Base-by-base conservation (phyloP, 2,888 invertebrate species). In the Corbicula japonica region DNA sequence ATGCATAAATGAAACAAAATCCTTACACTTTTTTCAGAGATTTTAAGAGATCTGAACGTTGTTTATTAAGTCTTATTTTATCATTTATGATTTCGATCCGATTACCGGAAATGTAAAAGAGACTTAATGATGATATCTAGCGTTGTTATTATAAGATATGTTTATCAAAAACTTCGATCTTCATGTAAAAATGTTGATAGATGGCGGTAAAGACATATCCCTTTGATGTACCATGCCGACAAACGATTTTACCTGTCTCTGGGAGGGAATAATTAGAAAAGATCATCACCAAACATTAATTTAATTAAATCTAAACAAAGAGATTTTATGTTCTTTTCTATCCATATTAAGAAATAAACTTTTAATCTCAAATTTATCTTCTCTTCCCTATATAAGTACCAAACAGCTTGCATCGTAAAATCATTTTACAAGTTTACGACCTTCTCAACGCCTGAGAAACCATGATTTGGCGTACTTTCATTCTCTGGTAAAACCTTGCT, bases 201-300 rank as follows among this genome's bases (percentile, higher is more conserved):
- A 34, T 41, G 41, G 56, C 54, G 44, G 62, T 62, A 18, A 21
- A 30, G 41, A 35, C 28, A 15, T 23, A 41, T 38, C 15, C 46
- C 71, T 68, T 75, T 75, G 66, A 75, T 61, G 61, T 48, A 0
- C 8, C 4, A 15, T 30, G 44, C 75, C 76, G 69, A 76, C 76
- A 76, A 76, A 76, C n/a, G 63, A 62, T 23, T 35, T 12, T 58
- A 34, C 35, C 58, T 71, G 70, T 76, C 70, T 46, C 41, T 30
- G 71, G 76, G 70, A 21, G 79, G 78, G 74, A 35, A 52, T 38
- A 54, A 74, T 66, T 65, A 50, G 52, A 34, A 54, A 23, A 30
- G 60, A 63, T 63, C 61, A 58, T 65, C 50, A 70, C 58, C 23
- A 79, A 69, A 79, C 66, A 54, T 58, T 32, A 12, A 58, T 32